phyloP scores from a whole-genome alignment of 2,113 vertebrate genomes.

The Carollia perspicillata region DNA sequence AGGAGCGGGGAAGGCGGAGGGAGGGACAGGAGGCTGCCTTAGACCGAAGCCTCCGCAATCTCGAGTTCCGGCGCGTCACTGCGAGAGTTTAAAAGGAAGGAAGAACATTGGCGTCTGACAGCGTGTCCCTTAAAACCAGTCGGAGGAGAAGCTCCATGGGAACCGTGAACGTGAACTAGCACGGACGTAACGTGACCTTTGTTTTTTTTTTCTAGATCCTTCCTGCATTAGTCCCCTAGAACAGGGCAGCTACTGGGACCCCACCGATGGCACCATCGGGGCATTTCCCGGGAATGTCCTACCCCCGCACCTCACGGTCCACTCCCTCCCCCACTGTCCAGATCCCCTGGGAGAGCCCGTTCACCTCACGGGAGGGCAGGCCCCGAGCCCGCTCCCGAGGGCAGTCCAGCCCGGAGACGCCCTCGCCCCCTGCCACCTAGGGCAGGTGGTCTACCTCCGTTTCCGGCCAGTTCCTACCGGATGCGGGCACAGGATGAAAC shows the following conservation, averaged over 20 bases:
- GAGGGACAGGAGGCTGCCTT: background rate
- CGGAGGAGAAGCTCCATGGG: background rate
- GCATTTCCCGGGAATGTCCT: background rate
- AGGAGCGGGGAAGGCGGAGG: background rate
- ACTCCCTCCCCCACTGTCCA: background rate
- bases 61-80: background rate
- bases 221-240: background rate
- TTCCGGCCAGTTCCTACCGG: background rate
- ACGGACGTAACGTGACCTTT: background rate
- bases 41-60: background rate
- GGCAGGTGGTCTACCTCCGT: background rate
- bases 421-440: background rate
- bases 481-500: background rate
- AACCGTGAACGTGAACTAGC: rapidly evolving
- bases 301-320: background rate
- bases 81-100: background rate
- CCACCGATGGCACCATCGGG: background rate
- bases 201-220: background rate
- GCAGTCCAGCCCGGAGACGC: background rate
- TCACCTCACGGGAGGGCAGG: background rate
- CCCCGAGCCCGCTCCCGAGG: too few relatives aligned
- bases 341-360: background rate
- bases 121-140: background rate
- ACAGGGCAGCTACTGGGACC: background rate
- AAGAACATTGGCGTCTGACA: background rate